Base-by-base conservation (phyloP, 2,113 vertebrate species). In the Hydrochoerus hydrochaeris region DNA sequence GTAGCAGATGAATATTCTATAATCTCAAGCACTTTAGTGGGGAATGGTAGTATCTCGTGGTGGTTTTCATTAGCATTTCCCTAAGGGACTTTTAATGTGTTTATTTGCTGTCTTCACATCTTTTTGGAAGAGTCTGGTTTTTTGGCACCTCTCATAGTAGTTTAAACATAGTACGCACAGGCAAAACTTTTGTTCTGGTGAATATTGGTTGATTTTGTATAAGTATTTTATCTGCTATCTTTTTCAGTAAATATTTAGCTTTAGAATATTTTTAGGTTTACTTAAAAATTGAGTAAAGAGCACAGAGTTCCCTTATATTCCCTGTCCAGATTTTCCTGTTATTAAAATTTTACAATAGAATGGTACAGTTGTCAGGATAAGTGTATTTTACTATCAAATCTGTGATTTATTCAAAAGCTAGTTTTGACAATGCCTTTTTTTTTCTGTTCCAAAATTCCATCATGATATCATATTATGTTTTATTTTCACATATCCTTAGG, bases 281-380 rank as follows among this genome's bases (percentile, higher is more conserved):
- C n/a, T 26, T 28, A 65, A 83, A 88, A 63, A 30, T 35, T 93
- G 28, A 91, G 1, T 28, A 85, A 44, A 75, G 22, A 75, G 9
- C 35, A 9, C 1, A 54, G 22, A 77, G 16, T 49, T 44, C 1
- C 2, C 32, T 20, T 17, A 14, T 54, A 77, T 2, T 5, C 0
- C 65, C 26, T 2, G 46, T 5, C 10, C 10, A 32, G 0, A 30
- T 78, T 90, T 75, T 3, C n/a, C 32, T 91, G 12, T 46, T 91
- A 57, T 2, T 41, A 46, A 12, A 44, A 44, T 83, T 13, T 88
- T 73, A 49, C 1, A 71, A 52, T 54, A 75, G 6, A 52, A 38
- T 20, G 30, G 2, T n/a, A 24, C 11, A 44, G 58, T 71, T 52
- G 4, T 65, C 32, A n/a, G 3, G 24, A 52, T 65, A 22, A 58